Evolutionary conservation across 2,113 vertebrate species (phyloP).

Genomic region (Tyto alba): DNA sequence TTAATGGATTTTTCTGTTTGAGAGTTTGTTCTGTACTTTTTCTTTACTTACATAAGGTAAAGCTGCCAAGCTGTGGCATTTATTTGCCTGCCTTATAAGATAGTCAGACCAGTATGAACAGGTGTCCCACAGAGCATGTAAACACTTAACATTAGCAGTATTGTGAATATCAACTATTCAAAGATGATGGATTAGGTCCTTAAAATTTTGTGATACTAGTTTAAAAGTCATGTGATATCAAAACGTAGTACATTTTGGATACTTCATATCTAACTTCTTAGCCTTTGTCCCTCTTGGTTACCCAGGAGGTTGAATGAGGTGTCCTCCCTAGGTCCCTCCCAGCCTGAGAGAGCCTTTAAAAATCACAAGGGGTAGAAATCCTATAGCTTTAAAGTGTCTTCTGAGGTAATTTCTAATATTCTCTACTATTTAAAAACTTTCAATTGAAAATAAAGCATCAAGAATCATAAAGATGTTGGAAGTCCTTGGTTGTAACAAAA

Average conservation of each 20-base stretch:
- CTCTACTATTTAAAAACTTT: neutral
- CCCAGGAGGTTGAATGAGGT: neutral
- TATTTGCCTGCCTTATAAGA: neutral
- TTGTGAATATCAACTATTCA: neutral
- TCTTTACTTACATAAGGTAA: neutral
- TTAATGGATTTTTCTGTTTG: neutral
- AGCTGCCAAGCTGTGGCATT: neutral
- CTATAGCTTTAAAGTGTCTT: neutral
- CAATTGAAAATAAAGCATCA: neutral
- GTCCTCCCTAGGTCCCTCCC: neutral
- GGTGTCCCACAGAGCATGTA: neutral
- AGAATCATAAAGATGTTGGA: neutral
- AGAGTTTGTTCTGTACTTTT: neutral
- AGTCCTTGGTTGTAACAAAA: neutral
- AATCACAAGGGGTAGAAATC: neutral
- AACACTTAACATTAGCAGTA: neutral
- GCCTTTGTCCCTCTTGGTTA: neutral
- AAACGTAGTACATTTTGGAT: neutral
- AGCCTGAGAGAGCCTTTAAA: neutral
- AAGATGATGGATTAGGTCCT: neutral
- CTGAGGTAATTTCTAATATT: neutral
- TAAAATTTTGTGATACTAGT: neutral
- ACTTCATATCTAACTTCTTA: neutral
- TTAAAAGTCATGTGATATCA: neutral
- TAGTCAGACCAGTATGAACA: neutral